Percentiles rank a stretch among this genome's conserved stretches.
Evolutionary conservation across 2,888 invertebrate genomes (phyloP).

Genomic region (Drosophila aldrichi): DNA sequence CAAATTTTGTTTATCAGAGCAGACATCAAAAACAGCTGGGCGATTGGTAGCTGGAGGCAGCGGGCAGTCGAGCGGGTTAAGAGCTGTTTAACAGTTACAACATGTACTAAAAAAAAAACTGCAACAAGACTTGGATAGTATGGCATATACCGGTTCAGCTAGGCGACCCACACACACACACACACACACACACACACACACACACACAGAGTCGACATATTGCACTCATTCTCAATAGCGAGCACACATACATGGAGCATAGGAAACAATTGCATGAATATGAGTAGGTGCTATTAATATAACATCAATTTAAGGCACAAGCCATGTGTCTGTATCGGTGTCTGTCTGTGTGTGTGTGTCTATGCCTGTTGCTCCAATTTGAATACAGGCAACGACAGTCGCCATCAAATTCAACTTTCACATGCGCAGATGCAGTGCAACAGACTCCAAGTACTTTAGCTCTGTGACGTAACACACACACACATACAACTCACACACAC

Average conservation of each 20-base stretch:
- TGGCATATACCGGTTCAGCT: constrained; percentile 65
- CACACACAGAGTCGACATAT: constrained; percentile 44
- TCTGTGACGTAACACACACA: constrained; percentile 56
- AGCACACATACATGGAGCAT: constrained; percentile 25
- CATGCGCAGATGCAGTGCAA: constrained; percentile 72
- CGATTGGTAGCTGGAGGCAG: constrained; percentile 27
- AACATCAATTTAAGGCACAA: constrained; percentile 48
- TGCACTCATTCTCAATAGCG: constrained; percentile 67
- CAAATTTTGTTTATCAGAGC: constrained; percentile 23
- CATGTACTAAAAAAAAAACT: constrained; percentile 51
- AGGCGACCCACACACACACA: constrained; percentile 35
- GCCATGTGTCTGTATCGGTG: constrained; percentile 18
- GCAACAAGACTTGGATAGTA: constrained; percentile 27
- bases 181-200: constrained; percentile 11
- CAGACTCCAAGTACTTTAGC: constrained; percentile 60
- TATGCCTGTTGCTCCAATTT: constrained; percentile 43
- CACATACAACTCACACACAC: constrained; percentile 36
- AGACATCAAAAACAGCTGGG: constrained; percentile 22
- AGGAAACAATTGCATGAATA: constrained; percentile 29
- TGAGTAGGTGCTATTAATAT: constrained; percentile 44
- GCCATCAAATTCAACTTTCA: constrained; percentile 72
- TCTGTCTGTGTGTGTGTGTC: constrained; percentile 6
- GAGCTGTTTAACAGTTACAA: constrained; percentile 59
- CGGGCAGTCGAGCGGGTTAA: constrained; percentile 5
- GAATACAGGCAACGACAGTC: constrained; percentile 43